Evolutionary conservation across 2,888 invertebrate genomes (phyloP).

Genomic region (Philonicus albiceps): DNA sequence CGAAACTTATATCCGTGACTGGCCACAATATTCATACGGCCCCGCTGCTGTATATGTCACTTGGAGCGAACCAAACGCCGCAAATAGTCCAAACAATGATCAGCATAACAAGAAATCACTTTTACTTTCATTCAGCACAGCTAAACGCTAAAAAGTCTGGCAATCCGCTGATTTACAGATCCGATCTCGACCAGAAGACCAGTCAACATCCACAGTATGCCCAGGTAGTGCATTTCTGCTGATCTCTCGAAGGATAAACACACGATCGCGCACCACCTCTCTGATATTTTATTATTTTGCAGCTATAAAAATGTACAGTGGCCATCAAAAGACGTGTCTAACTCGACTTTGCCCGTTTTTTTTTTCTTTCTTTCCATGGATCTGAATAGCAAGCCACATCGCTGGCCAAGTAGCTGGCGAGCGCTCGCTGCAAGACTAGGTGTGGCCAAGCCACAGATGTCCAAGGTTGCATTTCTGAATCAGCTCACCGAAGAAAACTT

Average conservation of each 20-base stretch:
- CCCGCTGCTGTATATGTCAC: not conserved
- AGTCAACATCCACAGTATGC: slow-evolving; percentile 34
- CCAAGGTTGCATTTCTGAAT: slow-evolving; percentile 40
- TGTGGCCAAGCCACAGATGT: slow-evolving; percentile 37
- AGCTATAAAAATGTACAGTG: slow-evolving; percentile 39
- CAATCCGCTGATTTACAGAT: slow-evolving; percentile 22
- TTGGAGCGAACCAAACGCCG: not conserved
- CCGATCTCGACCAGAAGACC: slow-evolving; percentile 28
- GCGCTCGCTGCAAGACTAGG: slow-evolving; percentile 31
- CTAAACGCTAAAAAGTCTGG: slow-evolving; percentile 14
- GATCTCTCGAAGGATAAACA: slow-evolving; percentile 37
- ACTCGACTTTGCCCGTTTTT: slow-evolving; percentile 35
- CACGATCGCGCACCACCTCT: slow-evolving; percentile 35
- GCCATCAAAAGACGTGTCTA: slow-evolving; percentile 39
- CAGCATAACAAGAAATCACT: slow-evolving; percentile 32
- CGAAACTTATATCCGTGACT: slow-evolving; percentile 34
- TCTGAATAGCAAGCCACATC: slow-evolving; percentile 29
- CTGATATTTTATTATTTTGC: slow-evolving; percentile 33
- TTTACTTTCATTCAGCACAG: slow-evolving; percentile 26
- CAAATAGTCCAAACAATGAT: slow-evolving; percentile 34
- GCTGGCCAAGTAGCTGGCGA: slow-evolving; percentile 25
- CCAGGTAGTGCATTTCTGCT: slow-evolving; percentile 32
- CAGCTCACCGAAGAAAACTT: slow-evolving; percentile 21
- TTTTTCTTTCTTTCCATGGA: slow-evolving; percentile 1
- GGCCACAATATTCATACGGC: not conserved